Base-by-base conservation (phyloP, 2,888 invertebrate genomes). In the Choristoneura rosaceana region DNA sequence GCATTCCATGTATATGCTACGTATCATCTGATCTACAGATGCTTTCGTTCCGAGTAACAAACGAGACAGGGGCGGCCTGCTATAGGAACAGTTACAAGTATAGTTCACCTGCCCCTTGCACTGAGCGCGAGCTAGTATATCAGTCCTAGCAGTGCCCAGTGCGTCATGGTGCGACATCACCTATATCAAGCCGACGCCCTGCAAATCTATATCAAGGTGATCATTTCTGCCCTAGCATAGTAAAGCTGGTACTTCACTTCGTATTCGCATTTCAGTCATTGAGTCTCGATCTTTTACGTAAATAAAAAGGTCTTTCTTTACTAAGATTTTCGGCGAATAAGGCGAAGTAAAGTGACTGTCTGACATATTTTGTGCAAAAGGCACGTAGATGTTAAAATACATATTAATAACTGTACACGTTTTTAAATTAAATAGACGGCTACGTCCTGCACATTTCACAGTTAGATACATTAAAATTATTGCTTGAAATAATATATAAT, bases 1-100 rank as follows among this genome's bases (percentile, higher is more conserved):
- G 55, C 55, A 55, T 55, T 55, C 10, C 55, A 25, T 55, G 55
- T 55, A 25, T 55, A 9, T 55, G 55, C 55, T 52, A 52, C 25
- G 55, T 55, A 25, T 55, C 52, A 52, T 17, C 52, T 47, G 52
- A n/a, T 52, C 17, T 15, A 52, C 52, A 17, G 52, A 15, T 17
- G 52, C 52, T 7, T 17, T 9, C 9, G 17, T 17, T n/a, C 9
- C 52, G 17, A 5, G 47, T n/a, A 38, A 38, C 38, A 38, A 38
- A 38, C 38, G 5, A 5, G 38, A 7, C 38, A 38, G 38, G 38
- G 38, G 38, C 47, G n/a, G 47, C 47, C n/a, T 47, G 47, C 4
- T n/a, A 47, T 47, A 47, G 47, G 47, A n/a, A n/a, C 25, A 25
- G 25, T 25, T 14, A n/a, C 47, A n/a, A 5, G 1, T 8, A 15